A percentile compares a stretch with the other conserved stretches of the same genome.
Conservation (phyloP, 2,888 invertebrate species). For the Hipparchia sbordonii region DNA sequence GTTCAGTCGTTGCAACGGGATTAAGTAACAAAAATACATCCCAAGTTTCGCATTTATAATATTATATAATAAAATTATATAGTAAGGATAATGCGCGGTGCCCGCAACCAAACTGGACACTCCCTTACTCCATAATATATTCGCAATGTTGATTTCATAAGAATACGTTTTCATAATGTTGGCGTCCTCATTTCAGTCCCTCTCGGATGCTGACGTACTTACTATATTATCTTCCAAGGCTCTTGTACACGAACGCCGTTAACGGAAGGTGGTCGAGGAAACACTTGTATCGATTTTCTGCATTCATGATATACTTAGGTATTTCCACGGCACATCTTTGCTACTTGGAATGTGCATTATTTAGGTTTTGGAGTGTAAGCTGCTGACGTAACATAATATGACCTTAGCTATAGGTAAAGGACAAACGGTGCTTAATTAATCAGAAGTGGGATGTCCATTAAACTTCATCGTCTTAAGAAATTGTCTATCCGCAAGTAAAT, state of each 20-base stretch:
- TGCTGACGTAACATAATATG: background rate
- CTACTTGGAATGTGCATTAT: background rate
- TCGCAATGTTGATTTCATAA: no score
- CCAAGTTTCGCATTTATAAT: no score
- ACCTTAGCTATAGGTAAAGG: background rate
- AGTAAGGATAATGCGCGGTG: no score
- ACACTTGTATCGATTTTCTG: slow-evolving; percentile 14
- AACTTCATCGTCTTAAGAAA: slow-evolving; percentile 15
- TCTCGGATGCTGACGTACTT: background rate
- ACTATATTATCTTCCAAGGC: background rate
- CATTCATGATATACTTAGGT: slow-evolving; percentile 5
- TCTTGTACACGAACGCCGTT: background rate
- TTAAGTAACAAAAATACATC: no score
- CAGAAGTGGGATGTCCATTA: slow-evolving; percentile 22
- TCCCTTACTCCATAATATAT: no score
- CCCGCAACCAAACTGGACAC: no score
- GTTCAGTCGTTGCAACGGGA: no score
- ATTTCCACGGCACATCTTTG: background rate
- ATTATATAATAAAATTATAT: no score
- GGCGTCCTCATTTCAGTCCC: background rate
- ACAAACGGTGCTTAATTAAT: slow-evolving; percentile 12
- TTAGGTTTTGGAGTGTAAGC: background rate
- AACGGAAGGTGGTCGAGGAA: slow-evolving; percentile 13
- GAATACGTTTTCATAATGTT: background rate
- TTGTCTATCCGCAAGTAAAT: slow-evolving; percentile 17